Percentiles rank a stretch among this genome's conserved stretches.
Conservation (phyloP, 1,140 invertebrate species). For the Papilio aristodemus region DNA sequence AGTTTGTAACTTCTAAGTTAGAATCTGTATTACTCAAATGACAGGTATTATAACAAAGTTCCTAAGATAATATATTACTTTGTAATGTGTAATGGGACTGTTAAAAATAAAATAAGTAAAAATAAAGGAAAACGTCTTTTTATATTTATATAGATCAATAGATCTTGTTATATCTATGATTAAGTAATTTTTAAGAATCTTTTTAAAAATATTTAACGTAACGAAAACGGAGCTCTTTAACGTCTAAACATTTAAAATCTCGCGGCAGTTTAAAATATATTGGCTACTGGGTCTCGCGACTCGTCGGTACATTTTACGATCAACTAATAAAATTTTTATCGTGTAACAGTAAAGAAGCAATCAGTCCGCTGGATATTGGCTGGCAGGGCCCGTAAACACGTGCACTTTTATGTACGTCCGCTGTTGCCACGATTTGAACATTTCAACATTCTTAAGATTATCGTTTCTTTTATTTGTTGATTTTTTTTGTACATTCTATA, state of each 20-base stretch:
- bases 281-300: conserved; percentile 71
- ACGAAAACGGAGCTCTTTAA: conserved; percentile 41
- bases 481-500: background rate
- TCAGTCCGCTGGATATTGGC: conserved; percentile 76
- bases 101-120: no score
- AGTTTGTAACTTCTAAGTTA: background rate
- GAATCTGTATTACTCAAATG: background rate
- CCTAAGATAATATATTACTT: no score
- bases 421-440: conserved; percentile 59
- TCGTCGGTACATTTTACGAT: conserved; percentile 75
- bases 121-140: no score
- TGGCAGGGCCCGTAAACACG: conserved; percentile 74
- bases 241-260: conserved; percentile 64
- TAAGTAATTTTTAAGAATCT: background rate
- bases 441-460: conserved; percentile 39
- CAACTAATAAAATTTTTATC: conserved; percentile 78
- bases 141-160: no score
- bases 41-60: no score
- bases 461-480: conserved; percentile 1
- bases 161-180: no score
- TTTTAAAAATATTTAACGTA: conserved; percentile 27
- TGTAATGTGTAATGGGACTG: no score
- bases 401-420: conserved; percentile 70
- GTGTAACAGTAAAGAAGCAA: conserved; percentile 80
- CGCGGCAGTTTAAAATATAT: conserved; percentile 76